These are phyloP conservation scores for Thelaira solivaga DNA, from an alignment of 2,888 invertebrate species.

Conservation along the genomic window DNA sequence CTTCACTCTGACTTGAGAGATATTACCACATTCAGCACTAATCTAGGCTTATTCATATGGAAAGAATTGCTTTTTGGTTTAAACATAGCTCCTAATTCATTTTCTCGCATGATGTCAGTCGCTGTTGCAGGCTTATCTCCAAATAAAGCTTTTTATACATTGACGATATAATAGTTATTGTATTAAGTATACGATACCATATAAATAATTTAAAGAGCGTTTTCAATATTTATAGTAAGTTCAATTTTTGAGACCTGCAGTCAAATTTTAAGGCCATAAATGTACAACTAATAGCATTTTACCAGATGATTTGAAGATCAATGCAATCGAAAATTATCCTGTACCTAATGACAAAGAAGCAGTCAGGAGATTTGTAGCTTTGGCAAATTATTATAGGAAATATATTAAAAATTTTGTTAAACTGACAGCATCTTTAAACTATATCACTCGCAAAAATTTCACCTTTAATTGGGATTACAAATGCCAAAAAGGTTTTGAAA, in stretches of 20 bases:
- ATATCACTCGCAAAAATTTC: too few relatives aligned
- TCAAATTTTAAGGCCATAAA: too few relatives aligned
- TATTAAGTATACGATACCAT: slow-evolving; percentile 29
- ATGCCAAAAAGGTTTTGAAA: neutral
- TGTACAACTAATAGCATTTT: too few relatives aligned
- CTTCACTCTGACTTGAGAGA: neutral
- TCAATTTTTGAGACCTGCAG: too few relatives aligned
- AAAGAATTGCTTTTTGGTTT: too few relatives aligned
- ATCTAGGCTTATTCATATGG: too few relatives aligned
- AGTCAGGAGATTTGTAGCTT: too few relatives aligned
- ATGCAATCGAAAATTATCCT: neutral
- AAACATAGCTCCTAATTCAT: too few relatives aligned
- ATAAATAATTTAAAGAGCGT: too few relatives aligned
- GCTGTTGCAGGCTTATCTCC: slow-evolving; percentile 61
- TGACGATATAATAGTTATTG: slow-evolving; percentile 62
- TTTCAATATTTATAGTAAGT: too few relatives aligned
- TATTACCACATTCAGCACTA: neutral
- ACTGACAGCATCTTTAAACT: slow-evolving; percentile 21
- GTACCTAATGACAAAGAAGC: slow-evolving; percentile 5
- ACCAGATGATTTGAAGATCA: too few relatives aligned
- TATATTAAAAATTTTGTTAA: slow-evolving; percentile 7
- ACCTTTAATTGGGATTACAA: neutral
- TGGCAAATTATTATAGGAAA: too few relatives aligned
- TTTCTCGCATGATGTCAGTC: slow-evolving; percentile 66
- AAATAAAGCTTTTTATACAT: slow-evolving; percentile 59